A percentile compares a stretch with the other conserved stretches of the same genome.
Conservation (phyloP, 1,140 invertebrate genomes). For the Nixonia krombeini region DNA sequence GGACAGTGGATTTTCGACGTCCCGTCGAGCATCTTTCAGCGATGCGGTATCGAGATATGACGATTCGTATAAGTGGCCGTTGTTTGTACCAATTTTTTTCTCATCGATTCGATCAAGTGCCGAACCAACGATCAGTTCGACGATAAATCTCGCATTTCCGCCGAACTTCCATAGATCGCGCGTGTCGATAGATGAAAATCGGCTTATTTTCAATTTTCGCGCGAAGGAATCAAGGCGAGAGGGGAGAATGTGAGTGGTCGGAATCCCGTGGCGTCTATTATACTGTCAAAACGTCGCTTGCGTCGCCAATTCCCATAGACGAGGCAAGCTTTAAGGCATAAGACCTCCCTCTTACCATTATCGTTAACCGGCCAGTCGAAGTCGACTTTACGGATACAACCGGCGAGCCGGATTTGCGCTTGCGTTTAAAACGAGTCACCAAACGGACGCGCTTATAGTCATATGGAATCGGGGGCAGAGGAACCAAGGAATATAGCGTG, state of each 20-base stretch:
- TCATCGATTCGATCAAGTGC: too few relatives aligned
- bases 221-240: too few relatives aligned
- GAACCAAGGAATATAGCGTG: not conserved
- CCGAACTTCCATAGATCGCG: too few relatives aligned
- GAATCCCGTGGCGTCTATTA: conserved; percentile 10
- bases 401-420: conserved; percentile 32
- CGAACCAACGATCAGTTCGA: too few relatives aligned
- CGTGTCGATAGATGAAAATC: too few relatives aligned
- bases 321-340: conserved; percentile 18
- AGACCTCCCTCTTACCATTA: conserved; percentile 27
- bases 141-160: too few relatives aligned
- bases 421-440: conserved; percentile 45
- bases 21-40: too few relatives aligned
- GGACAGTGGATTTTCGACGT: not conserved
- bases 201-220: not conserved
- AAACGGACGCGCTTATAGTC: conserved; percentile 35
- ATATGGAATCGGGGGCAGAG: conserved; percentile 2
- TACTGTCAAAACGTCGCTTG: conserved; percentile 30
- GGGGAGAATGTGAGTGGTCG: not conserved
- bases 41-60: too few relatives aligned
- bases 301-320: not conserved
- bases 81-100: too few relatives aligned
- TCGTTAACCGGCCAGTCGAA: conserved; percentile 31
- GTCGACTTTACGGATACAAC: conserved; percentile 36
- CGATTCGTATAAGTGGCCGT: too few relatives aligned